Evolutionary conservation across 2,113 vertebrate species (phyloP).

Genomic region (Oxyruncus cristatus): DNA sequence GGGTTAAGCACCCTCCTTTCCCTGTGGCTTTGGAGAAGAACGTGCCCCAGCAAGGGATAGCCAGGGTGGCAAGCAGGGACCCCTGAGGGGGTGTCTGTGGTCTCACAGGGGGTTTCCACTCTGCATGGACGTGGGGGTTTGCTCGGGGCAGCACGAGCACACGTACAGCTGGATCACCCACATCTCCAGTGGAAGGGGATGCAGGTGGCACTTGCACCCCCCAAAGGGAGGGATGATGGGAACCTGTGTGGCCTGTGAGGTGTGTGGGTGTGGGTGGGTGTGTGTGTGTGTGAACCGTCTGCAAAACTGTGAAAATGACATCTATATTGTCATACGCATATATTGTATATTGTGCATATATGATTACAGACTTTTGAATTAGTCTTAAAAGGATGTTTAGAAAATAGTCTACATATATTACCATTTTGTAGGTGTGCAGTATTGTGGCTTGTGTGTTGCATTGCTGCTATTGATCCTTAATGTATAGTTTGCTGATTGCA

Average conservation of each 20-base stretch:
- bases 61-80: background rate
- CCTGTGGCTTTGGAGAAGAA: accelerated
- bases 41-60: accelerated
- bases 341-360: accelerated
- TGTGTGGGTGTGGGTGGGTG: background rate
- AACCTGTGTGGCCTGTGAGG: background rate
- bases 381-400: background rate
- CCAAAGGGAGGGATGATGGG: background rate
- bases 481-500: background rate
- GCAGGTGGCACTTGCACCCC: accelerated
- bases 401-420: background rate
- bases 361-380: background rate
- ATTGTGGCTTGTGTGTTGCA: background rate
- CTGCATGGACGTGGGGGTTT: accelerated
- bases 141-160: accelerated
- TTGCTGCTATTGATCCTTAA: background rate
- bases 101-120: background rate
- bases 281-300: accelerated
- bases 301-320: background rate
- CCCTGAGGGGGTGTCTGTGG: background rate
- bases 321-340: no score
- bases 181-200: background rate
- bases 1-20: background rate
- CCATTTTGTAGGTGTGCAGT: background rate
- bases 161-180: accelerated